Percentiles rank a stretch among this genome's conserved stretches.
Conservation (phyloP, 1,140 invertebrate species). For the Hermetia illucens region DNA sequence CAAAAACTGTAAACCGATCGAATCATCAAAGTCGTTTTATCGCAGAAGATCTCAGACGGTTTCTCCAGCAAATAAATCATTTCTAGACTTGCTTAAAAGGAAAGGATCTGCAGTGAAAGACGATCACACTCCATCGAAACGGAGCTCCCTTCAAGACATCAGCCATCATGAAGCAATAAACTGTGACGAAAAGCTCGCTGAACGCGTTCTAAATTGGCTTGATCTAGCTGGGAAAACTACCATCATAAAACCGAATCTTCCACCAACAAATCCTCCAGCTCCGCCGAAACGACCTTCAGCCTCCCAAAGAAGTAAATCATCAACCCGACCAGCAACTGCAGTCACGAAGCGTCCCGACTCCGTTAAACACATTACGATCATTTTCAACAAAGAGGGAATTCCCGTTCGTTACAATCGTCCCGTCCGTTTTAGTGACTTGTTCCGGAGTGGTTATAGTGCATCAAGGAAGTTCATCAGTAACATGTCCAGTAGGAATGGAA, state of each 20-base stretch:
- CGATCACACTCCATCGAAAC: neutral
- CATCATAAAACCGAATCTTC: neutral
- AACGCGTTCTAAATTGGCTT: conserved; percentile 26
- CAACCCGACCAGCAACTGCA: neutral
- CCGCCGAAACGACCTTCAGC: neutral
- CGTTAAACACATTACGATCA: conserved; percentile 21
- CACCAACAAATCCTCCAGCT: neutral
- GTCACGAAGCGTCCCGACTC: conserved; percentile 2
- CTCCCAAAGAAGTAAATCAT: neutral
- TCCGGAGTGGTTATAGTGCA: neutral
- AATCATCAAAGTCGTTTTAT: too few species aligned
- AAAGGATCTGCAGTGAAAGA: neutral
- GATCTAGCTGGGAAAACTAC: conserved; percentile 20
- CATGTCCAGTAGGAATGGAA: too few species aligned
- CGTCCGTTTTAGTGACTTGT: conserved; percentile 24
- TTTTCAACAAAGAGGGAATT: conserved; percentile 26
- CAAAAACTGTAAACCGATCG: too few species aligned
- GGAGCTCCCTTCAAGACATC: neutral
- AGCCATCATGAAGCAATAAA: too few species aligned
- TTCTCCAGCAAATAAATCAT: neutral
- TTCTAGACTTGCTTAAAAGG: neutral
- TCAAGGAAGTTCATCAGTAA: neutral
- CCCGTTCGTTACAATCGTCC: conserved; percentile 24
- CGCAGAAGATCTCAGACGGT: too few species aligned
- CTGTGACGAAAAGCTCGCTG: conserved; percentile 23